Base-by-base conservation (phyloP, 2,888 invertebrate genomes). In the Amphipoea oculea region DNA sequence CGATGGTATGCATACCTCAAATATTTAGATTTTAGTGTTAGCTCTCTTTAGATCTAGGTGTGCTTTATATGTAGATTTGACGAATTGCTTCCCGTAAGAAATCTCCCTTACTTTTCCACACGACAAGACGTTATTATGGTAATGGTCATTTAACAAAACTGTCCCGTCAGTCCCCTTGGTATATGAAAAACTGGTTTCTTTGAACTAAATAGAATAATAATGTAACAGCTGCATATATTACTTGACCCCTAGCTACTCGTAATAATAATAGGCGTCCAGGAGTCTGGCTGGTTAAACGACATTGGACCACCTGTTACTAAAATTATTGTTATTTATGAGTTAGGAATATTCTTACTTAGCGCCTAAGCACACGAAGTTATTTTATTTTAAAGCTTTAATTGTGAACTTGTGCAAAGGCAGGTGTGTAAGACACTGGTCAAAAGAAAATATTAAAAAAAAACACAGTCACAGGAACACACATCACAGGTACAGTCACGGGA, bases 131-230 rank as follows among this genome's bases (percentile, higher is more conserved):
- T 66, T 17, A 29, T 36, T 83, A 69, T n/a, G 29, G 20, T 51
- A 70, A 42, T 9, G 36, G 62, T 2, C 5, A 29, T 62, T 29
- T 29, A 62, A 12, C 2, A 29, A 29, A n/a, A 62, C 14, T 2
- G 29, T 29, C 62, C 36, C 1, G 36, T 11, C 4, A 20, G 40
- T 4, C 65, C 40, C 40, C 20, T 65, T 17, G 12, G 29, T 62
- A 2, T 20, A 36, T 14, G 7, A 48, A 20, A 86, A 84, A 86
- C 86, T 23, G 54, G 82, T 85, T 85, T 62, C 40, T 68, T 65
- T 62, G 4, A 73, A 57, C 65, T 36, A 12, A 57, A 40, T 62
- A 62, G 17, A 79, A 80, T 63, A 65, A 65, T 72, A 57, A 60
- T 57, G 5, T 5, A 36, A 71, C 83, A 76, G 82, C 86, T 85